Evolutionary conservation across 1,140 invertebrate genomes (phyloP).

Genomic region (Telenomus remus): DNA sequence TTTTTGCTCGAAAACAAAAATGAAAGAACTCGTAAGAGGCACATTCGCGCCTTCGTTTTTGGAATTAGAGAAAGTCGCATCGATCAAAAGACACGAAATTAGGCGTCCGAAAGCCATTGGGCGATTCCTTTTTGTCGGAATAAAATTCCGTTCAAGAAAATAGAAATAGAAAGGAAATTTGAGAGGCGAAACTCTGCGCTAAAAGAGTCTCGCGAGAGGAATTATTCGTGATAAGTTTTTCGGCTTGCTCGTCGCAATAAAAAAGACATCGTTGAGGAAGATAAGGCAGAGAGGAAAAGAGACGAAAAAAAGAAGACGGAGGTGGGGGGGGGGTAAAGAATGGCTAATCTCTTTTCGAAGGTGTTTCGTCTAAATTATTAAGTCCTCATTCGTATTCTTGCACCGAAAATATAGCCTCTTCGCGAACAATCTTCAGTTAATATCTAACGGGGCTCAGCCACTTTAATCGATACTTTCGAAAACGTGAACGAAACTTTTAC

Average conservation of each 20-base stretch:
- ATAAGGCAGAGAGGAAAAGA: slow-evolving; percentile 1
- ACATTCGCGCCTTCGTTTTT: background rate
- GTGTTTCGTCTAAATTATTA: slow-evolving; percentile 40
- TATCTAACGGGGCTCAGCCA: slow-evolving; percentile 33
- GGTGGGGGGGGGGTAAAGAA: slow-evolving; percentile 3
- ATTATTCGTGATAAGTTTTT: slow-evolving; percentile 29
- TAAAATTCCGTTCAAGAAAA: background rate
- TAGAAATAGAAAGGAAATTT: slow-evolving; percentile 44
- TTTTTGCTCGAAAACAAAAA: background rate
- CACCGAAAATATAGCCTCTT: slow-evolving; percentile 15
- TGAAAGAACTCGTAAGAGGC: background rate
- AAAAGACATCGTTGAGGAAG: too few species aligned
- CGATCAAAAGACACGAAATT: slow-evolving; percentile 28
- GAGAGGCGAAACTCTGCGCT: slow-evolving; percentile 15
- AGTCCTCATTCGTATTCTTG: slow-evolving; percentile 26
- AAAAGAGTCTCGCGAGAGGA: slow-evolving; percentile 11
- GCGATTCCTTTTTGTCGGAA: too few species aligned
- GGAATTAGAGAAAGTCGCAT: slow-evolving; percentile 34
- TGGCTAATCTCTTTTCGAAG: background rate
- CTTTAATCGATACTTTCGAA: slow-evolving; percentile 43
- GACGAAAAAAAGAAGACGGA: slow-evolving; percentile 4
- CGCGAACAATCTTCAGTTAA: slow-evolving; percentile 22
- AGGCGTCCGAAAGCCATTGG: too few species aligned
- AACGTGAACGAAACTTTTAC: slow-evolving; percentile 30
- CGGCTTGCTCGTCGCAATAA: slow-evolving; percentile 1